These are phyloP conservation scores for Phylloscopus trochiloides DNA, from an alignment of 2,113 vertebrate genomes.

Conservation along the genomic window DNA sequence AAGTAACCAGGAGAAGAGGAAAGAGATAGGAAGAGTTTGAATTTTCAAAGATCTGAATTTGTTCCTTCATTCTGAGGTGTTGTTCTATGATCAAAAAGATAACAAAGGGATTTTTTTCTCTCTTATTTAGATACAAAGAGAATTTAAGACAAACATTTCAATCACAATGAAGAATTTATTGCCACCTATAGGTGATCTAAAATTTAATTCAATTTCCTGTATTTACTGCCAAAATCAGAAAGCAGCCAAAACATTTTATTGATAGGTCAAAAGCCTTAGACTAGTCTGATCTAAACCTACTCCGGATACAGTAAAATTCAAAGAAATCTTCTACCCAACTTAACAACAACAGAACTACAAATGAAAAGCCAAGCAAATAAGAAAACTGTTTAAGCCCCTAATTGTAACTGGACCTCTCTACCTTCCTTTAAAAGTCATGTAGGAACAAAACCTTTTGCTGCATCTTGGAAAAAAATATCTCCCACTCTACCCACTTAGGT, in stretches of 20 bases:
- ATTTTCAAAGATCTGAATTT: neutral
- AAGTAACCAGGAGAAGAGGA: neutral
- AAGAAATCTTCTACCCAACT: neutral
- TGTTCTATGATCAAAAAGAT: neutral
- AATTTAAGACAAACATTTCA: slow-evolving; percentile 11
- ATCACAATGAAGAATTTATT: neutral
- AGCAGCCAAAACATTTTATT: neutral
- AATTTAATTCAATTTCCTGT: neutral
- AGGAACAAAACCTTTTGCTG: neutral
- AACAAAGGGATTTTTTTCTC: neutral
- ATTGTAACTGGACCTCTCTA: neutral
- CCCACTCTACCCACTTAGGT: neutral
- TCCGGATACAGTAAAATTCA: neutral
- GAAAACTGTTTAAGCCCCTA: neutral
- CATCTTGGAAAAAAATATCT: neutral
- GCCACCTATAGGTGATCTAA: neutral
- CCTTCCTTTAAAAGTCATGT: neutral
- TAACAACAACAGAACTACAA: neutral
- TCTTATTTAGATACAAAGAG: neutral
- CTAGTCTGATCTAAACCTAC: neutral
- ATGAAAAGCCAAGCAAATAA: neutral
- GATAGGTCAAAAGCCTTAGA: neutral
- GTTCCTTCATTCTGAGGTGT: neutral
- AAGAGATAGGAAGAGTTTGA: neutral
- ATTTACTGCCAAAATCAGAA: neutral